These are phyloP conservation scores for Oncorhynchus nerka DNA, from an alignment of 2,113 vertebrate species.

Conservation along the genomic window DNA sequence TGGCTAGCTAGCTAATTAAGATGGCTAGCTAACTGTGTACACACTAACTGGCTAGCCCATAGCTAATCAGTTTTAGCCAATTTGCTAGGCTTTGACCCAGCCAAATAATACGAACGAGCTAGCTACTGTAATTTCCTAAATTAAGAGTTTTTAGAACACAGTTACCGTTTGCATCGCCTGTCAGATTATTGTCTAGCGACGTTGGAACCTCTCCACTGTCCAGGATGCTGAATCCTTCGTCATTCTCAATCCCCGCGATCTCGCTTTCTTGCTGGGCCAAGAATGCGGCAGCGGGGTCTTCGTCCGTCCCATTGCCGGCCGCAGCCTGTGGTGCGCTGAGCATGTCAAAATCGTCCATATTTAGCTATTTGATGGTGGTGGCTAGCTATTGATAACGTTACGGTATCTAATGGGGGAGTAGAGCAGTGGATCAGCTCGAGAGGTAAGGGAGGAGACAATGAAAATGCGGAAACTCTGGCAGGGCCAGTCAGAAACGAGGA, in stretches of 20 bases:
- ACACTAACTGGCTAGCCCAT: not conserved
- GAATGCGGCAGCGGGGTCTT: slow-evolving; percentile 90
- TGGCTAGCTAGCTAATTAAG: not conserved
- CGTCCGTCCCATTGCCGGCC: slow-evolving; percentile 75
- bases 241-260: slow-evolving; percentile 91
- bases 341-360: slow-evolving; percentile 80
- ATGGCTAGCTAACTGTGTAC: not conserved
- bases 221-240: slow-evolving; percentile 89
- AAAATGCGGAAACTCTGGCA: slow-evolving; percentile 42
- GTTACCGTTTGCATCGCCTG: not conserved
- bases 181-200: slow-evolving; percentile 60
- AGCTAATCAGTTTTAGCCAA: not conserved
- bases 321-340: slow-evolving; percentile 61
- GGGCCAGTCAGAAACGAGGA: slow-evolving; percentile 45
- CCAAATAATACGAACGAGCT: not conserved
- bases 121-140: not conserved
- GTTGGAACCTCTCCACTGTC: slow-evolving; percentile 85
- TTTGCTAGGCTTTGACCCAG: too few relatives aligned
- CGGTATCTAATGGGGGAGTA: not conserved
- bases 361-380: not conserved
- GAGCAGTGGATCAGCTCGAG: slow-evolving; percentile 12
- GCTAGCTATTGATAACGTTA: not conserved
- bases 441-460: not conserved
- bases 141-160: too few relatives aligned
- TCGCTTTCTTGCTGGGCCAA: slow-evolving; percentile 91